Base-by-base conservation (phyloP, 2,888 invertebrate species). In the Nomada flava region DNA sequence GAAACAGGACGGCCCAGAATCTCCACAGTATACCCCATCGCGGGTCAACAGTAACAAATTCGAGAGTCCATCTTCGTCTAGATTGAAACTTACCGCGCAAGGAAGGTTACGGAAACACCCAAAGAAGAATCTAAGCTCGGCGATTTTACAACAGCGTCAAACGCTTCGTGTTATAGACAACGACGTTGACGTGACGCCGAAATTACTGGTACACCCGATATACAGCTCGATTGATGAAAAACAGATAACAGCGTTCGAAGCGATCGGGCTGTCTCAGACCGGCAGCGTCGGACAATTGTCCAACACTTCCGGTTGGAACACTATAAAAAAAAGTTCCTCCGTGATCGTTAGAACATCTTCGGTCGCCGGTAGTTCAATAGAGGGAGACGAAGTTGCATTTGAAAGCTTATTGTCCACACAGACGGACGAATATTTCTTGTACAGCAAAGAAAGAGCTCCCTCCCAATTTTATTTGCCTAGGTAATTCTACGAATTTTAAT, bases 151-250 rank as follows among this genome's bases (percentile, higher is more conserved):
- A n/a, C 86, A 88, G 71, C 83, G 91, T 47, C 85, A 87, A 5
- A 68, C 69, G n/a, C 52, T 90, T 53, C 89, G 85, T 5, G 68
- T 92, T 0, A 72, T 89, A 11, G 87, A 90, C n/a, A 88, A 94
- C 11, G 94, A 93, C 0, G 81, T 90, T 23, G 94, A 95, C 84
- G 91, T 94, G 3, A 95, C 95, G 0, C 95, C 95, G 0, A 94
- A 94, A 78, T 89, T 91, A 18, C 88, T 95, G 47, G 90, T 90
- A 53, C 94, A 94, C 20, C 88, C 92, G 15, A 68, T 89, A 0
- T 94, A 91, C 76, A 83, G 90, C n/a, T 80, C 84, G 13, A 90
- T 92, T 36, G 92, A 91, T 42, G 94, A 94, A 53, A 89, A 92
- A 42, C 93, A 89, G n/a, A 69, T 85, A 47, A 89, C 89, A 0